Evolutionary conservation across 2,113 vertebrate genomes (phyloP).

Genomic region (Mormyrus lacerda): DNA sequence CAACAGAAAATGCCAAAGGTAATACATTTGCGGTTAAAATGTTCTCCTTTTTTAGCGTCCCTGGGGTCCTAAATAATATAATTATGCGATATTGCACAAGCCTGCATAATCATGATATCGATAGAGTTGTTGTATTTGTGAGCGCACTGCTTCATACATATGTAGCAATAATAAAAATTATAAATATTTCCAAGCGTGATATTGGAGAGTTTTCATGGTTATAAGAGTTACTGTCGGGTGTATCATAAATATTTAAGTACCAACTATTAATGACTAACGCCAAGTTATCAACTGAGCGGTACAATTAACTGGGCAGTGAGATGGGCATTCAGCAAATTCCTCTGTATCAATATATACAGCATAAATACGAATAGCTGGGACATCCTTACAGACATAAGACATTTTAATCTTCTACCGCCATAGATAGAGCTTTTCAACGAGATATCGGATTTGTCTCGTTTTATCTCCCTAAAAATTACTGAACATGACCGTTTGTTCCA

Average conservation of each 20-base stretch:
- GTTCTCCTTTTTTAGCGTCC: not conserved
- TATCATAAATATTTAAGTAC: not conserved
- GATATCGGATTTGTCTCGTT: not conserved
- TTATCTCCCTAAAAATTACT: not conserved
- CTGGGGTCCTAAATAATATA: not conserved
- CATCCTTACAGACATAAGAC: not conserved
- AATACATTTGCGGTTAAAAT: not conserved
- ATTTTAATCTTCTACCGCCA: not conserved
- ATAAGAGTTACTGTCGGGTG: not conserved
- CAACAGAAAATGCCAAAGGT: not conserved
- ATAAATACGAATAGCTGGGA: not conserved
- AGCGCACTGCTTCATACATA: not conserved
- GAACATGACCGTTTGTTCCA: not conserved
- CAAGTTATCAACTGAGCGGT: not conserved
- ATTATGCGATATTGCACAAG: not conserved
- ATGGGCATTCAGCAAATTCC: not conserved
- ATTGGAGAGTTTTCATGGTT: not conserved
- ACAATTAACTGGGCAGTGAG: not conserved
- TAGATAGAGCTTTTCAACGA: not conserved
- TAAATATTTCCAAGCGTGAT: not conserved
- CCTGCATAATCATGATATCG: not conserved
- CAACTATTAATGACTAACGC: not conserved
- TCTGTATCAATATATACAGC: not conserved
- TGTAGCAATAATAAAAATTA: not conserved
- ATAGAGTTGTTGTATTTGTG: not conserved